Percentiles rank a stretch among this genome's conserved stretches.
phyloP scores from a whole-genome alignment of 1,140 invertebrate species.

The Camponotus floridanus region DNA sequence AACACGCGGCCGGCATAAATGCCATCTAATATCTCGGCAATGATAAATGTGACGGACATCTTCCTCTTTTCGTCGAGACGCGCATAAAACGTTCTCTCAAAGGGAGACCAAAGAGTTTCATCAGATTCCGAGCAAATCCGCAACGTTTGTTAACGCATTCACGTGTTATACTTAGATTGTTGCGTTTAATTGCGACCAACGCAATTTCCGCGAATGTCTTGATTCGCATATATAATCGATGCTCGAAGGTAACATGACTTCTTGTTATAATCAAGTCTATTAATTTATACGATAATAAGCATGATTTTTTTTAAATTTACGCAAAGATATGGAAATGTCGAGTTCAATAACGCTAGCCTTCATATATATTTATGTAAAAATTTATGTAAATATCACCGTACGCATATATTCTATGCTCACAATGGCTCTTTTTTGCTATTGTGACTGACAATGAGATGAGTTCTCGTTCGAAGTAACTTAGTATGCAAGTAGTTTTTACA shows the following conservation, averaged over 20 bases:
- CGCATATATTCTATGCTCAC: neutral
- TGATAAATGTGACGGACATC: constrained; percentile 60
- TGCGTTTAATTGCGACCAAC: constrained; percentile 54
- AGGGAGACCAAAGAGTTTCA: constrained; percentile 54
- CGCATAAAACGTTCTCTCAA: constrained; percentile 54
- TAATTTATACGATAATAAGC: neutral
- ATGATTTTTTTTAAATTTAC: neutral
- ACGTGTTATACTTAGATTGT: constrained; percentile 16
- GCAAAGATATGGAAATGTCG: neutral
- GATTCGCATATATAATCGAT: constrained; percentile 26
- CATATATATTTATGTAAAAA: neutral
- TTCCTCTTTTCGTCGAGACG: constrained; percentile 40
- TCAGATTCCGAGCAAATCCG: constrained; percentile 46
- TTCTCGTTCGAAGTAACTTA: constrained; percentile 10
- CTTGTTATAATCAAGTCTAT: neutral
- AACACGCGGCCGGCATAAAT: constrained; percentile 54
- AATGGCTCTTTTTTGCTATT: constrained; percentile 15
- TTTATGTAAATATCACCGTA: constrained; percentile 17
- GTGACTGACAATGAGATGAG: neutral
- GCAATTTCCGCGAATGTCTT: constrained; percentile 34
- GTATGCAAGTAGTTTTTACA: constrained; percentile 29
- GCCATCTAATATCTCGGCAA: constrained; percentile 61
- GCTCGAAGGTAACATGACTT: constrained; percentile 15
- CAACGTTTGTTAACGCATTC: constrained; percentile 38
- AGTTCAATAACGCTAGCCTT: neutral